phyloP scores from a whole-genome alignment of 1,140 invertebrate genomes.

The Dreissena polymorpha region DNA sequence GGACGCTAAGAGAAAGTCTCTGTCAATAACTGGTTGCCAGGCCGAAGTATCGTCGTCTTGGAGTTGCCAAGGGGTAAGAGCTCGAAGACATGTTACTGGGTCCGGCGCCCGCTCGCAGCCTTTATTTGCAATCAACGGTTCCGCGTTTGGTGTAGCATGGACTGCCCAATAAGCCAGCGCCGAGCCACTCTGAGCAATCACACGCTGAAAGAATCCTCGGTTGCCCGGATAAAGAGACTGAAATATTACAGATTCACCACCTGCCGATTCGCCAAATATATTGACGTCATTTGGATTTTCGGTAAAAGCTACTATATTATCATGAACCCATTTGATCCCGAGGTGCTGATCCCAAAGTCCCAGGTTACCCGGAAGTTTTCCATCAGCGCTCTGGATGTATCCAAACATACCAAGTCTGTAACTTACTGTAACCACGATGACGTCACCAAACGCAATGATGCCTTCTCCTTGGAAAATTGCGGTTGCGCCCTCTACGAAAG shows the following conservation, averaged over 20 bases:
- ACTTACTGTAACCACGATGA: constrained; percentile 87
- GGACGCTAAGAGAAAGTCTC: constrained; percentile 32
- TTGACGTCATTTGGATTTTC: constrained; percentile 87
- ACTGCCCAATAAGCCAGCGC: constrained; percentile 19
- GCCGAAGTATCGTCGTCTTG: neutral
- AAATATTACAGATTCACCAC: constrained; percentile 53
- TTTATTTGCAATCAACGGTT: neutral
- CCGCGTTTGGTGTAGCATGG: neutral
- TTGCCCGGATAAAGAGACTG: constrained; percentile 58
- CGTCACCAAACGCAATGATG: constrained; percentile 87
- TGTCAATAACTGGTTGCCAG: constrained; percentile 28
- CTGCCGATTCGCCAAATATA: constrained; percentile 85
- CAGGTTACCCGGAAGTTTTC: constrained; percentile 70
- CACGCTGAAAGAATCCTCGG: constrained; percentile 57
- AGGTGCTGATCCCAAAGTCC: constrained; percentile 84
- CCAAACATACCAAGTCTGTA: constrained; percentile 90
- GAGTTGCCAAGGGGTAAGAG: neutral
- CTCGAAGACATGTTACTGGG: neutral
- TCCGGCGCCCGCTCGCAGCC: neutral
- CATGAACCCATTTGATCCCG: constrained; percentile 86
- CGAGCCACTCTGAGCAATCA: constrained; percentile 62
- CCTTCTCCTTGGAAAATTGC: constrained; percentile 92
- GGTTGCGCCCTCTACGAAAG: constrained; percentile 92
- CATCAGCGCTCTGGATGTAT: constrained; percentile 83
- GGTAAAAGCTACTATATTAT: constrained; percentile 86